Evolutionary conservation across 2,113 vertebrate genomes (phyloP), one percentile per base, ranked within the genome.

Genomic region (Nymphicus hollandicus): DNA sequence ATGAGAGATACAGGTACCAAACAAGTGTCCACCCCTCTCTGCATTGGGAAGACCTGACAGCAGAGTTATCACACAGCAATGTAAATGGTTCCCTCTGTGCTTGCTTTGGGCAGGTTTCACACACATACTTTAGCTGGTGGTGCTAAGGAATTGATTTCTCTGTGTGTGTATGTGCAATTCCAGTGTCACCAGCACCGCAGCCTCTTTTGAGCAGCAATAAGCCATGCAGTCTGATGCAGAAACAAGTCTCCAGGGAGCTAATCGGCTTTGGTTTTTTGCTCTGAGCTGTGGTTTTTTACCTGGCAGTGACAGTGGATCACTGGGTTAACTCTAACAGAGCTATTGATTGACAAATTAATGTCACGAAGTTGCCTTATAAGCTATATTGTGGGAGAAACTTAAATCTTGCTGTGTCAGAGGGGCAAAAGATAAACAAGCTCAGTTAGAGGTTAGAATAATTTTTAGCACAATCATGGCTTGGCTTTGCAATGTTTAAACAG

Each of bases 191-290:
- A 94, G 91, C 73, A 64, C 85, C 11, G 60, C 76, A 80, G 81
- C 68, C 88, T 86, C 85, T 97, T 96, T 96, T 80, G 65, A 49
- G 89, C 81, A 94, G 82, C 86, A 92, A 73, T 93, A 93, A 92
- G 55, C 92, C 89, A 50, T 87, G 87, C 86, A 89, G 90, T 69
- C 64, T 92, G 91, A 72, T 96, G 81, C 81, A 92, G 95, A 72
- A 96, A 90, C 86, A 91, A 96, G 92, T 96, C 96, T 96, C 93
- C 91, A 82, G 87, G 96, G 93, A 96, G 76, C 89, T 97, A 95
- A 97, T 97, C n/a, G 18, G 83, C 92, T 93, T 95, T 96, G 92
- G 3, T 60, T 68, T 87, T 74, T 88, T 43, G 33, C 85, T 96
- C 83, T 84, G 82, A 95, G 80, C 33, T 61, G 31, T 1, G 13